Conservation (phyloP, 2,888 invertebrate species). For the Phytoseiulus persimilis region DNA sequence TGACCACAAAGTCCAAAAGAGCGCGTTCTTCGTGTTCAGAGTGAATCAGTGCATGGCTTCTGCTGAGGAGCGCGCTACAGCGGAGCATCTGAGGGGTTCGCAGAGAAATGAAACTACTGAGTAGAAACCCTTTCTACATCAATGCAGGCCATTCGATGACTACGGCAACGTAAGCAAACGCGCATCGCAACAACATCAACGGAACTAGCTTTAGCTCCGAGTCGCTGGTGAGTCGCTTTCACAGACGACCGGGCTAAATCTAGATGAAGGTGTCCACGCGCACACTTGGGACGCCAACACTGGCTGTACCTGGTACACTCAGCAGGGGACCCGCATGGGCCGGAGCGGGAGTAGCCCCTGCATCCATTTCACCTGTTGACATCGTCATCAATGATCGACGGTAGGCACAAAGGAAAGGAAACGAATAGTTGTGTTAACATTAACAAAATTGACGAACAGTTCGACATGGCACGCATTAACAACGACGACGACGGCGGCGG, state of each 20-base stretch:
- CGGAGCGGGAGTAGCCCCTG: constrained; percentile 38
- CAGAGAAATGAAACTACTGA: background rate
- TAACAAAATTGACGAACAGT: background rate
- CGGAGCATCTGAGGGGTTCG: background rate
- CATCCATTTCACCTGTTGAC: constrained; percentile 32
- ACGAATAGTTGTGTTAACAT: background rate
- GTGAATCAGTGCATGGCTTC: background rate
- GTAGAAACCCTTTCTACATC: background rate
- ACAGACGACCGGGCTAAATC: background rate
- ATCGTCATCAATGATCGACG: constrained; percentile 30
- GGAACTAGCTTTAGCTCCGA: background rate
- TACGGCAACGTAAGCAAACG: background rate
- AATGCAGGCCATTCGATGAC: background rate
- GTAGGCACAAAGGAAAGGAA: background rate
- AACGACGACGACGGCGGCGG: background rate
- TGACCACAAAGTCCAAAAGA: background rate
- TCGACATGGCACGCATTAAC: background rate
- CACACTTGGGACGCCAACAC: background rate
- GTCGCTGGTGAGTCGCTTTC: background rate
- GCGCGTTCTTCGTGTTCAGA: background rate
- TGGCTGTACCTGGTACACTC: constrained; percentile 37
- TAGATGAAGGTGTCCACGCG: background rate
- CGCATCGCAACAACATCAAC: background rate
- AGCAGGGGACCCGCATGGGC: constrained; percentile 32
- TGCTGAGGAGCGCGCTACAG: background rate